Evolutionary conservation across 2,113 vertebrate genomes (phyloP), one percentile per base, ranked within the genome.

Genomic region (Aphelocoma coerulescens): DNA sequence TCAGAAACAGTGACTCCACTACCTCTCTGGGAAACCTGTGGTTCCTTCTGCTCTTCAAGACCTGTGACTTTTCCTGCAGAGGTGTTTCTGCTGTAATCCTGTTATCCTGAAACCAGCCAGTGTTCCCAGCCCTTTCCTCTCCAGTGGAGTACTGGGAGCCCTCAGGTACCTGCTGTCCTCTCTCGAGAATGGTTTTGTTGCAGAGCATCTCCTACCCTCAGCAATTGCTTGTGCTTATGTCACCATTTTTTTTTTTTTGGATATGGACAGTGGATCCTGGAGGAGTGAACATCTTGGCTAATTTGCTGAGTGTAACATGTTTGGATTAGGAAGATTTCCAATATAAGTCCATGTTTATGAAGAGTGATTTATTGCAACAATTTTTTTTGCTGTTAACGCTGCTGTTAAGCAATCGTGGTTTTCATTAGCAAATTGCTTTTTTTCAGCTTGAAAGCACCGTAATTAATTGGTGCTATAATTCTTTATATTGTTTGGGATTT

Each of bases 401-500:
- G 20, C 43, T 93, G 54, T 68, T 87, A 67, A 61, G 58, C 48
- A 28, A 37, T 63, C 16, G 83, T 33, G 62, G 84, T 84, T 94
- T 95, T 77, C 65, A 86, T 90, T 80, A 93, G 54, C 43, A 93
- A 93, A 94, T 89, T 69, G 33, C 11, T 89, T 88, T 86, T 90
- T 88, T 95, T 94, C 52, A 49, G 69, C 57, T 86, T 84, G 71
- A 71, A 91, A 95, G 81, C 43, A 18, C 66, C 13, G 30, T 83
- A 88, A 92, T 91, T 96, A 96, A 96, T 96, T 93, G 41, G 69
- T 63, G 51, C 83, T 92, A 77, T 94, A 87, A 89, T 95, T 95
- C 72, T 93, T 94, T 65, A 65, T 80, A 82, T 89, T 92, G 63
- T 87, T 94, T 85, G 67, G 49, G 39, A 81, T 93, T 94, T 91